Evolutionary conservation across 2,797 vertebrate genomes (phyloP).

Genomic region (Platalea minor): DNA sequence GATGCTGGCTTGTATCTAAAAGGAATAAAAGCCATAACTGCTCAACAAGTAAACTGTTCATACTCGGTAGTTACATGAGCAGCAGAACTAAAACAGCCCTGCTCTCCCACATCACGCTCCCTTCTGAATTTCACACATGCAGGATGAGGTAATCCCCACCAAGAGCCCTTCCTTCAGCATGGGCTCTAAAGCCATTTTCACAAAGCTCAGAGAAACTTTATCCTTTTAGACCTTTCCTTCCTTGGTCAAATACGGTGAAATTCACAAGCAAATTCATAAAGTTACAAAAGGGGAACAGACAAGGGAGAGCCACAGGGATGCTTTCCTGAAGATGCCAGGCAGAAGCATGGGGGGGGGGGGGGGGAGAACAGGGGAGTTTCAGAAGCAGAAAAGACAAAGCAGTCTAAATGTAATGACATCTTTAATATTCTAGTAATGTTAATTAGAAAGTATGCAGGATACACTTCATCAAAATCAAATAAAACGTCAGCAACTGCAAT

Average conservation of each 20-base stretch:
- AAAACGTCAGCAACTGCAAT: slow-evolving; percentile 36
- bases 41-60: neutral
- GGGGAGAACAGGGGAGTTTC: neutral
- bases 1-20: neutral
- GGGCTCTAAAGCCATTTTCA: neutral
- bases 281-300: neutral
- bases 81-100: neutral
- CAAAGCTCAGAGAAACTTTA: neutral
- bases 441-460: slow-evolving; percentile 28
- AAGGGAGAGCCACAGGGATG: neutral
- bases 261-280: neutral
- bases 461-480: slow-evolving; percentile 43
- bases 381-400: neutral
- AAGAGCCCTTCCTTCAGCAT: neutral
- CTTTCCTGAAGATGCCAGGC: neutral
- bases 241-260: neutral
- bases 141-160: neutral
- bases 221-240: neutral
- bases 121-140: neutral
- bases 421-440: slow-evolving; percentile 39
- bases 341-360: neutral
- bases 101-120: neutral
- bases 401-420: slow-evolving; percentile 1
- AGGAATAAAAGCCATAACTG: neutral
- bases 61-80: neutral